These are phyloP conservation scores for Upupa epops DNA, from an alignment of 2,113 vertebrate species.

Conservation along the genomic window DNA sequence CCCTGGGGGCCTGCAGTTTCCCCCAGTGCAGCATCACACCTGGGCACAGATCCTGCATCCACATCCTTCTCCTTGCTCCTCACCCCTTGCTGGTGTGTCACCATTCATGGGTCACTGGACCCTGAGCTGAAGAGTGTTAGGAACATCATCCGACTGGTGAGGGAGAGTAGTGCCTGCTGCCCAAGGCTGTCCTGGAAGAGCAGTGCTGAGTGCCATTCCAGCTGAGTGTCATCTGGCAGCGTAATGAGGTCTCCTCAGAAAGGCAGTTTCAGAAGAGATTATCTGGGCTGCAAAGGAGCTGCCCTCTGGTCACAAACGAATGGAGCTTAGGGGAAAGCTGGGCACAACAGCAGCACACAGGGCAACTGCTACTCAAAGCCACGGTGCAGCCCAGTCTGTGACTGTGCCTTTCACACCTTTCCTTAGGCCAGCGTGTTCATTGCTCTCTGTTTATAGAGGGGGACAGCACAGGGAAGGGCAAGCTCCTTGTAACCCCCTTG, in stretches of 20 bases:
- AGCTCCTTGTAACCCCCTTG: neutral
- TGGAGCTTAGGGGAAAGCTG: neutral
- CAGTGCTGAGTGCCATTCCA: neutral
- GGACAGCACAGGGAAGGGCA: neutral
- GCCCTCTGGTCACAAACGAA: slow-evolving; percentile 1
- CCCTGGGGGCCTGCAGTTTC: neutral
- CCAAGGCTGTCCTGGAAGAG: neutral
- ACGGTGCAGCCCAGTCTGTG: neutral
- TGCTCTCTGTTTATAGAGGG: neutral
- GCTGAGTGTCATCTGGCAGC: neutral
- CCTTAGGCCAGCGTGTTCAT: neutral
- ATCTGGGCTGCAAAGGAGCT: neutral
- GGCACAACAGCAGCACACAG: neutral
- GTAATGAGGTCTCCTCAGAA: slow-evolving; percentile 31
- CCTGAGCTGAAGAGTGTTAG: neutral
- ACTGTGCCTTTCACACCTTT: neutral
- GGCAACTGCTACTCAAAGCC: neutral
- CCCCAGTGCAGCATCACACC: neutral
- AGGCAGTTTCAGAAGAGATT: neutral
- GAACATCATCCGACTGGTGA: neutral
- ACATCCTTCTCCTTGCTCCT: neutral
- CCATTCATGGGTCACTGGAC: neutral
- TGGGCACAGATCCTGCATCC: rapidly evolving
- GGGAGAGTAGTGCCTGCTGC: neutral
- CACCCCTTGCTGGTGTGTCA: rapidly evolving